Conservation (phyloP, 2,888 invertebrate species). For the Tyria jacobaeae region DNA sequence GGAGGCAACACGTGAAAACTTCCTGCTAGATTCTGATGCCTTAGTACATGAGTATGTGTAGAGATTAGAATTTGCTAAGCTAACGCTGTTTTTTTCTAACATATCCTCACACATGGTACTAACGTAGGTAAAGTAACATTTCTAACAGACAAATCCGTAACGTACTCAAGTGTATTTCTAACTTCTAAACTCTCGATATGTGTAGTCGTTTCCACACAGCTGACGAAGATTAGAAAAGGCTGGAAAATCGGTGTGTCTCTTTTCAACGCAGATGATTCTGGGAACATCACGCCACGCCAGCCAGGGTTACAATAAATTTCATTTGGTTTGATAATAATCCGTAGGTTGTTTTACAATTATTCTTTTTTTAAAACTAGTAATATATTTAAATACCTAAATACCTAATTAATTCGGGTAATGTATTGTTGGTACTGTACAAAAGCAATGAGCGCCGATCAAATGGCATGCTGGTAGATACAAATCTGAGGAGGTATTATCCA, state of each 20-base stretch:
- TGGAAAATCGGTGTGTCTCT: slow-evolving; percentile 48
- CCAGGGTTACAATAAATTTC: slow-evolving; percentile 34
- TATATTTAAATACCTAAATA: no score
- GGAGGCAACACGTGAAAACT: slow-evolving; percentile 73
- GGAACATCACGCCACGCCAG: slow-evolving; percentile 53
- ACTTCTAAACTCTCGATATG: slow-evolving; percentile 54
- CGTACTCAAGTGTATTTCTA: slow-evolving; percentile 53
- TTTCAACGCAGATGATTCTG: slow-evolving; percentile 41
- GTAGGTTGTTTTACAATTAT: no score
- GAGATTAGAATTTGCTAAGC: slow-evolving; percentile 87
- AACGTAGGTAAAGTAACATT: slow-evolving; percentile 63
- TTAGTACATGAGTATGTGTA: slow-evolving; percentile 84
- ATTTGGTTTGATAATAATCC: no score
- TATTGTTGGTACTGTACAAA: no score
- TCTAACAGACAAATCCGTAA: slow-evolving; percentile 34
- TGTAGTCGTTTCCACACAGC: slow-evolving; percentile 58
- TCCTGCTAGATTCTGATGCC: slow-evolving; percentile 72
- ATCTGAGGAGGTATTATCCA: no score
- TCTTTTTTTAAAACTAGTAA: no score
- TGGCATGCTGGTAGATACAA: no score
- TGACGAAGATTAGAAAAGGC: slow-evolving; percentile 50
- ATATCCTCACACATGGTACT: slow-evolving; percentile 60
- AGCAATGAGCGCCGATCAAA: no score
- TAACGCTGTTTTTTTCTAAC: slow-evolving; percentile 82
- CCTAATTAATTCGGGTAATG: no score